Evolutionary conservation across 2,797 vertebrate species (phyloP).

Genomic region (Leontopithecus rosalia): DNA sequence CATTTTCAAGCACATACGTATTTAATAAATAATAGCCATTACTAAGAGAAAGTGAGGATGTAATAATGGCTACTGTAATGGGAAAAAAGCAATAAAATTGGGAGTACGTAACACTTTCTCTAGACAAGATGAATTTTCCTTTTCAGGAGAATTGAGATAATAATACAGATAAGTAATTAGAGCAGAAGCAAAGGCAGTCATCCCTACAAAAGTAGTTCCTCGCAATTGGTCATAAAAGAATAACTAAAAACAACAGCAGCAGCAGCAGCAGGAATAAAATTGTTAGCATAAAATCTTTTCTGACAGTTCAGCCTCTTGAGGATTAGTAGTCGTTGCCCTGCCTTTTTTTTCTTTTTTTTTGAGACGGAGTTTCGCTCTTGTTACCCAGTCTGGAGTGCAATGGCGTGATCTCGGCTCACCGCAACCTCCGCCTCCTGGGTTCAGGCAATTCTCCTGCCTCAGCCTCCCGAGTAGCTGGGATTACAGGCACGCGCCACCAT

Average conservation of each 20-base stretch:
- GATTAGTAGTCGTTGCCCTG: not conserved
- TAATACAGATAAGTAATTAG: slow-evolving; percentile 21
- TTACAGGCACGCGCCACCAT: no score
- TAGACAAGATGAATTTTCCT: not conserved
- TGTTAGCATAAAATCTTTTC: not conserved
- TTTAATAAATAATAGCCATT: not conserved
- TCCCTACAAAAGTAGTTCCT: slow-evolving; percentile 19
- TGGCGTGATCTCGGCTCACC: no score
- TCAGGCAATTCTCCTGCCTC: no score
- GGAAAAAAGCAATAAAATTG: not conserved
- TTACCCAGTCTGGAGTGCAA: no score
- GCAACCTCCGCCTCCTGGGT: no score
- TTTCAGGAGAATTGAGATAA: slow-evolving; percentile 4
- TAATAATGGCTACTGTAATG: not conserved
- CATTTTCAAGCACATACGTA: not conserved
- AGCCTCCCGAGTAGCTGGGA: no score
- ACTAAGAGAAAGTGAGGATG: not conserved
- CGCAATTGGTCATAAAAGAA: not conserved
- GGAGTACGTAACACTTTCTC: not conserved
- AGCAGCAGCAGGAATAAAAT: not conserved
- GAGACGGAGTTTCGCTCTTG: no score
- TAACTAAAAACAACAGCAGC: not conserved
- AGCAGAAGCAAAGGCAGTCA: slow-evolving; percentile 37
- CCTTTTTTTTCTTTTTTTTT: no score
- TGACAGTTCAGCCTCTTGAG: not conserved